Evolutionary conservation across 2,888 invertebrate genomes (phyloP).

Genomic region (Hemicrepidius hirtus): DNA sequence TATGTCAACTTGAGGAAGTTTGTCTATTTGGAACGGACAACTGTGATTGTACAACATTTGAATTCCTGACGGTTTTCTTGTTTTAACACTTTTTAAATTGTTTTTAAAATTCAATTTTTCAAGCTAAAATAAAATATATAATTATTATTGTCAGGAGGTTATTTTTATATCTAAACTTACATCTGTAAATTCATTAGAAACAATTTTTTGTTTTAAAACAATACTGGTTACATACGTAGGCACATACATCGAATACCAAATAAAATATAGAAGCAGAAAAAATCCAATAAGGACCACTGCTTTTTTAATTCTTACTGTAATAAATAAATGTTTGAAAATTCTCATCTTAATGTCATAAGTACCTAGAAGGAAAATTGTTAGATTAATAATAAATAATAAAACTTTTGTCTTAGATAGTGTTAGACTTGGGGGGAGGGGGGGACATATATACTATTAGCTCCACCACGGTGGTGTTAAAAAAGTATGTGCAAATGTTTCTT

Average conservation of each 20-base stretch:
- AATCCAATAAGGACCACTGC: conserved; percentile 78
- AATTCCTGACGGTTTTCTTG: conserved; percentile 57
- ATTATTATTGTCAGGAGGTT: too few relatives aligned
- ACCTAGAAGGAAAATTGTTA: too few relatives aligned
- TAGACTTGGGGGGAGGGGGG: too few relatives aligned
- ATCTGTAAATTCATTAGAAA: neutral
- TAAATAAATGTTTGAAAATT: neutral
- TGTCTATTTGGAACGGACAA: conserved; percentile 76
- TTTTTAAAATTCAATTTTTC: too few relatives aligned
- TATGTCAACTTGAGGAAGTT: conserved; percentile 79
- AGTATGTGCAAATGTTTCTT: too few relatives aligned
- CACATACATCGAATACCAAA: conserved; percentile 79
- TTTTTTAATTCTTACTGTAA: conserved; percentile 75
- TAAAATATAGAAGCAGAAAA: conserved; percentile 74
- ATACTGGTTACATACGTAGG: conserved; percentile 79
- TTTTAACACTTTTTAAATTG: neutral
- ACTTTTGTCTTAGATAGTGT: too few relatives aligned
- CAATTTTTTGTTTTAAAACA: conserved; percentile 70
- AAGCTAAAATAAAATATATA: too few relatives aligned
- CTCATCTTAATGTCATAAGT: too few relatives aligned
- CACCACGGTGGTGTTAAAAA: too few relatives aligned
- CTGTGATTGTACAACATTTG: conserved; percentile 68
- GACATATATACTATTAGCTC: too few relatives aligned
- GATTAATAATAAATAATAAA: too few relatives aligned
- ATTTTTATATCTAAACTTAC: too few relatives aligned